Evolutionary conservation across 2,888 invertebrate genomes (phyloP).

Genomic region (Drosophila bunnanda): DNA sequence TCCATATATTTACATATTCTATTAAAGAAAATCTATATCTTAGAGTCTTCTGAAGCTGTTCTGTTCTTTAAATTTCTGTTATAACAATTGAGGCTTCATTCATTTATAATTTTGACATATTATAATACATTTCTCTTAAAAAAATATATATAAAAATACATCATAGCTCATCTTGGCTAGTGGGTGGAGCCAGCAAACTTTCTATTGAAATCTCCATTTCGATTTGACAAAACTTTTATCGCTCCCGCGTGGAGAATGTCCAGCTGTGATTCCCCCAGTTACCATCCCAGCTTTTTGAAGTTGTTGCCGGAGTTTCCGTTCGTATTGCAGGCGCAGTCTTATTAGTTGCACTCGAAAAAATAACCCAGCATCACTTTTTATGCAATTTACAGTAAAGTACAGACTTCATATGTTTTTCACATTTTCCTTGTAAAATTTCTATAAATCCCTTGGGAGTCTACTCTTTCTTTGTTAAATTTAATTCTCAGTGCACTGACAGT

Average conservation of each 20-base stretch:
- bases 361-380: neutral
- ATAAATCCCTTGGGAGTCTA: neutral
- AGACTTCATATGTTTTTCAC: neutral
- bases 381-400: neutral
- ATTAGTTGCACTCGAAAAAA: conserved; percentile 1
- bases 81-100: neutral
- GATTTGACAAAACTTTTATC: conserved; percentile 48
- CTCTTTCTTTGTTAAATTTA: neutral
- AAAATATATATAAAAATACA: no score
- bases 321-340: conserved; percentile 19
- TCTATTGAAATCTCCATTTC: conserved; percentile 55
- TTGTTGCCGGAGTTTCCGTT: conserved; percentile 27
- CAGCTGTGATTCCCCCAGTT: conserved; percentile 31
- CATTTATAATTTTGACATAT: no score
- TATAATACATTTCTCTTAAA: neutral
- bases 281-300: conserved; percentile 5
- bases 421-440: neutral
- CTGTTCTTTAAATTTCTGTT: neutral
- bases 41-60: neutral
- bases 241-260: conserved; percentile 39
- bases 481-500: conserved; percentile 14
- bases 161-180: neutral
- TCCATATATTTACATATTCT: no score
- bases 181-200: conserved; percentile 54
- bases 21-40: no score